Evolutionary conservation across 2,888 invertebrate genomes (phyloP).

Genomic region (Embidobia sp.): DNA sequence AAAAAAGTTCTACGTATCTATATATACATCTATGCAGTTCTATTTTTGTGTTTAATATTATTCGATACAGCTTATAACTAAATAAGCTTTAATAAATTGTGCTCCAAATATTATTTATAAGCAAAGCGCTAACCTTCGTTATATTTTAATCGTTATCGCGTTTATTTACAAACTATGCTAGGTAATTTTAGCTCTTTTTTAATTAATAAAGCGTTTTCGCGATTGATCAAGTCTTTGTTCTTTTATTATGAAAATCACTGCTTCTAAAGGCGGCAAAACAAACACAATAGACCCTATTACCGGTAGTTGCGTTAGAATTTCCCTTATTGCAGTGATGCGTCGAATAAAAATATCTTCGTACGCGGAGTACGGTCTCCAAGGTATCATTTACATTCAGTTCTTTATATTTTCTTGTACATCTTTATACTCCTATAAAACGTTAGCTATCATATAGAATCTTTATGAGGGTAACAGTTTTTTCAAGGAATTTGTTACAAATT

Average conservation of each 20-base stretch:
- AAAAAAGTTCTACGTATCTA: no score
- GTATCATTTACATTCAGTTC: constrained; percentile 49
- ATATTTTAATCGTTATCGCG: no score
- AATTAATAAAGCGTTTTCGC: constrained; percentile 3
- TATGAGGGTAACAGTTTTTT: constrained; percentile 19
- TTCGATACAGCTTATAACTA: no score
- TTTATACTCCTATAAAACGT: constrained; percentile 27
- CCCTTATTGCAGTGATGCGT: constrained; percentile 30
- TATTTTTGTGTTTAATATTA: no score
- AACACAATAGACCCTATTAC: constrained; percentile 33
- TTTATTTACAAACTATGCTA: no score
- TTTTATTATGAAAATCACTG: constrained; percentile 32
- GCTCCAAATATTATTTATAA: no score
- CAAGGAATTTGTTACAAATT: constrained; percentile 16
- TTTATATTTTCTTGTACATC: constrained; percentile 28
- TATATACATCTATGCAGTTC: no score
- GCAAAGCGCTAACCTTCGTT: no score
- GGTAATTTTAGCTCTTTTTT: no score
- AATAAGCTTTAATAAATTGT: no score
- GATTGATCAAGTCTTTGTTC: not conserved
- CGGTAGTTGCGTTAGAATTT: constrained; percentile 19
- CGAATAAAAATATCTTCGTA: constrained; percentile 51
- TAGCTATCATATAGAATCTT: constrained; percentile 24
- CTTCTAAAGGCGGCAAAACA: constrained; percentile 12
- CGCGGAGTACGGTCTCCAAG: constrained; percentile 33